phyloP scores from a whole-genome alignment of 1,140 invertebrate species.

The Caenorhabditis remanei region DNA sequence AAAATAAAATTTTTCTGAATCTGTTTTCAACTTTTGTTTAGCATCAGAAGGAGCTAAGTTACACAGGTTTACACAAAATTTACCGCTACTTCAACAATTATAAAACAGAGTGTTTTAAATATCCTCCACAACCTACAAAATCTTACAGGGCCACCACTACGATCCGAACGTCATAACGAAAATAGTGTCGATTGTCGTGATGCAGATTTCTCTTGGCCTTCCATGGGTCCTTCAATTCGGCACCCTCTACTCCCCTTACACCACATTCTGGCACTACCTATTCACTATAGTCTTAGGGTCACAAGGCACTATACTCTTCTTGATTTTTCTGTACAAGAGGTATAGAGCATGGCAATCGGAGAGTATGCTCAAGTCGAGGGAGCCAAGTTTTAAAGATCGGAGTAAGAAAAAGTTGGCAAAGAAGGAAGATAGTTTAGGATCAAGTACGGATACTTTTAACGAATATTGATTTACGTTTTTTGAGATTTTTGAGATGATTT shows the following conservation, averaged over 20 bases:
- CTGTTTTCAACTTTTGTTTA: no score
- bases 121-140: neutral
- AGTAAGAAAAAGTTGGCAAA: neutral
- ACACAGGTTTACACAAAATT: no score
- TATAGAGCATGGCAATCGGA: conserved; percentile 32
- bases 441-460: conserved; percentile 38
- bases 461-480: neutral
- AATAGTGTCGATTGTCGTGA: conserved; percentile 23
- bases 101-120: no score
- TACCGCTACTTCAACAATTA: no score
- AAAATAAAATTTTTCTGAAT: no score
- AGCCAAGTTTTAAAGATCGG: neutral
- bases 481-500: neutral
- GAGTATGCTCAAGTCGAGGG: conserved; percentile 11
- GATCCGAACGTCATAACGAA: conserved; percentile 13
- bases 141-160: conserved; percentile 13
- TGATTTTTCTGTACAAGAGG: conserved; percentile 66
- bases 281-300: conserved; percentile 72
- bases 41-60: no score
- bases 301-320: conserved; percentile 69
- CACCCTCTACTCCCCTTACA: conserved; percentile 68
- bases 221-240: conserved; percentile 70
- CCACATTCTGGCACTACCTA: conserved; percentile 70
- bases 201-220: conserved; percentile 46
- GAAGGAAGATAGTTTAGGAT: neutral